Evolutionary conservation across 2,888 invertebrate genomes (phyloP).

Genomic region (Brachypalpus laphriformis): DNA sequence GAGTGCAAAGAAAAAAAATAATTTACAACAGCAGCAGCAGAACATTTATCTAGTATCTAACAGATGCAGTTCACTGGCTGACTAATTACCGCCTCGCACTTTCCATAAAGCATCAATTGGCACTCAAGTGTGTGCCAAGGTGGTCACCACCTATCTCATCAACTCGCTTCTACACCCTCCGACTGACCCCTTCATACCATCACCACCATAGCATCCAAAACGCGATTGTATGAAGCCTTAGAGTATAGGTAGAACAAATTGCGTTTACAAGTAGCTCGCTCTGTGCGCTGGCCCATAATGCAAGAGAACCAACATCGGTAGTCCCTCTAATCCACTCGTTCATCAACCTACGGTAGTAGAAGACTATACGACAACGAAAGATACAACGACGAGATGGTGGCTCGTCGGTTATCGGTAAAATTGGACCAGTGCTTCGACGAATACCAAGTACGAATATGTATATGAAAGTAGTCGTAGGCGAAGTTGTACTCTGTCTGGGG

Average conservation of each 20-base stretch:
- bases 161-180: constrained; percentile 23
- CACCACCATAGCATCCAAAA: constrained; percentile 25
- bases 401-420: constrained; percentile 70
- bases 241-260: constrained; percentile 59
- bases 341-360: constrained; percentile 66
- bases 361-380: constrained; percentile 66
- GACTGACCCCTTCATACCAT: background rate
- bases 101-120: constrained; percentile 74
- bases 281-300: constrained; percentile 43
- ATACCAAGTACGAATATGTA: constrained; percentile 56
- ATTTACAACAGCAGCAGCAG: constrained; percentile 35
- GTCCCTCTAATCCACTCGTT: constrained; percentile 66
- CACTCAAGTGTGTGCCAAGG: constrained; percentile 74
- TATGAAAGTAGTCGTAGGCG: constrained; percentile 65
- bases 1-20: constrained; percentile 36
- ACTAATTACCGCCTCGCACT: constrained; percentile 74
- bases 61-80: constrained; percentile 73
- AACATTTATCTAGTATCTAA: constrained; percentile 73
- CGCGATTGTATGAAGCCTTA: constrained; percentile 56
- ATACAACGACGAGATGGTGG: constrained; percentile 67
- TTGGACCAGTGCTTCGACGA: constrained; percentile 68
- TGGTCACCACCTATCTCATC: constrained; percentile 71
- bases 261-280: constrained; percentile 60
- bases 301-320: constrained; percentile 43
- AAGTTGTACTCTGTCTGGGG: constrained; percentile 69